Evolutionary conservation across 2,888 invertebrate genomes (phyloP), one percentile per base, ranked within the genome.

Genomic region (Conistra vaccinii): DNA sequence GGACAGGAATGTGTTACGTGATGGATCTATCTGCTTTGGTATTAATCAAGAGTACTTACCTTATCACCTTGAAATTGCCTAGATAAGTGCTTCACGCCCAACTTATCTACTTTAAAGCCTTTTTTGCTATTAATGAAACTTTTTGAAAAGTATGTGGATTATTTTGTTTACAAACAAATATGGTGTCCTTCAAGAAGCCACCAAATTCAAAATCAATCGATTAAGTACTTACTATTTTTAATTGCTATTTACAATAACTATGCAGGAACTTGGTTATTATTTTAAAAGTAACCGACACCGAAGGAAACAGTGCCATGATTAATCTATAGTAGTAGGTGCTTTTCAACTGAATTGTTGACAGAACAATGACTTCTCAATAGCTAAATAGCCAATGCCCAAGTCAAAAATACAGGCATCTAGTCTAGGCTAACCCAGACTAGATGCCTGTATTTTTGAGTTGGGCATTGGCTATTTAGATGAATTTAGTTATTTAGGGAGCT

Each of bases 1-100:
- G 55, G 17, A 61, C n/a, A 48, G 39, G 70, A 85, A 82, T 76
- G 45, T 81, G 60, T 68, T 79, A 65, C 42, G 23, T 84, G 81
- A 81, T 79, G 69, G 57, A 81, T 81, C 55, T 66, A 63, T 35
- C 51, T 78, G 29, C 23, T 73, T 66, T 26, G 57, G 7, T 60
- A 60, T 78, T 60, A 45, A 76, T 76, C 4, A 78, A 69, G 23
- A 69, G 51, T 69, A 3, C 26, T 68, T 32, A 32, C 12, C 3
- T 78, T 23, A 58, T 76, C 39, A 35, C n/a, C 42, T 51, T 55
- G n/a, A 32, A 72, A 26, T 32, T 51, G 6, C 20, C n/a, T 23
- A 42, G 20, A 42, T 48, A 32, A 2, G 2, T 32, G 3, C 48
- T 65, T 32, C 23, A 65, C 23, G 2, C 32, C 32, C 17, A 48